Conservation (phyloP, 92 coral and sea anemone species). For the Hydrozoanthus gracilis region DNA sequence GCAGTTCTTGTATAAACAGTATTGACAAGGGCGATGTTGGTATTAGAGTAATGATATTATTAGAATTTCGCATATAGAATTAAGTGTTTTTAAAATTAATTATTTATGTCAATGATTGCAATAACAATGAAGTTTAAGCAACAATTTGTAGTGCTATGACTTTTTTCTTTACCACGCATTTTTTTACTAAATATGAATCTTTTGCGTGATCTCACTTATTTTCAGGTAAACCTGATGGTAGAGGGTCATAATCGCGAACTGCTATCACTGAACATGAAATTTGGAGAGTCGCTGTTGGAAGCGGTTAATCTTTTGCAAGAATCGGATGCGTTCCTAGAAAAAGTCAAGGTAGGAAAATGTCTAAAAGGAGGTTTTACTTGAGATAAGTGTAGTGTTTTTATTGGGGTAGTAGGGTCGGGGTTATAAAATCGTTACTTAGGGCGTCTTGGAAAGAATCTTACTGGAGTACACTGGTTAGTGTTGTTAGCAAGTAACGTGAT, state of each 20-base stretch:
- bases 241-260: constrained; percentile 91
- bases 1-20: no score
- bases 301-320: constrained; percentile 96
- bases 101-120: no score
- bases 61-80: no score
- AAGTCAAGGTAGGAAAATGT: constrained; percentile 81
- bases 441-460: no score
- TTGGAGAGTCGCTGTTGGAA: constrained; percentile 87
- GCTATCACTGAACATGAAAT: constrained; percentile 83
- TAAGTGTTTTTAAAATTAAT: no score
- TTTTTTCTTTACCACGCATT: not conserved
- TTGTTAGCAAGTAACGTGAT: no score
- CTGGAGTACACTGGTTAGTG: no score
- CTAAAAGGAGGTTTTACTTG: not conserved
- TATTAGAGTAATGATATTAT: no score
- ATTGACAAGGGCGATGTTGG: no score
- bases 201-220: not conserved
- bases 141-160: no score
- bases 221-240: constrained; percentile 86
- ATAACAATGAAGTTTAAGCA: no score
- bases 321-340: constrained; percentile 89
- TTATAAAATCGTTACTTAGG: no score
- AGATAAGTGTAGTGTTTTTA: not conserved
- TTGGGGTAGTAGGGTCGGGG: not conserved
- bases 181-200: not conserved